phyloP scores from a whole-genome alignment of 1,140 invertebrate species.

The Tetramorium simillimum region DNA sequence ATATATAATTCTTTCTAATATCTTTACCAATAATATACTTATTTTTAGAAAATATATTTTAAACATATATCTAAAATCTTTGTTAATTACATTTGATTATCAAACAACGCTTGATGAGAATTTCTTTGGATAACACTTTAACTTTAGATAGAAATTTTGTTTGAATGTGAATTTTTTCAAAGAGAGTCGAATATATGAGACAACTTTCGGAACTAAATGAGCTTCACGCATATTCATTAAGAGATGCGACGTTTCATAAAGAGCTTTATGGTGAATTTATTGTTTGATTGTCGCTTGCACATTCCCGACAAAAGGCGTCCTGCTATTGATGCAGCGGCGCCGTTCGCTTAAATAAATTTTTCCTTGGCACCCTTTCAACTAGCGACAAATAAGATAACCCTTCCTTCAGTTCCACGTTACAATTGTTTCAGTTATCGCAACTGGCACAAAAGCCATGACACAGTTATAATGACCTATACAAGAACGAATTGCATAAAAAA shows the following conservation, averaged over 20 bases:
- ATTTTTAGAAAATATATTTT: not conserved
- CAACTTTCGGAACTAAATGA: not conserved
- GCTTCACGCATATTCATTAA: not conserved
- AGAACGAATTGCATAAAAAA: not conserved
- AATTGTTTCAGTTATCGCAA: constrained; percentile 28
- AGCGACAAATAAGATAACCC: constrained; percentile 53
- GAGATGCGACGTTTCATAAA: not conserved
- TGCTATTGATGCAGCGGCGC: constrained; percentile 14
- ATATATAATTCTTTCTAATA: no score
- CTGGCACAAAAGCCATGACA: constrained; percentile 29
- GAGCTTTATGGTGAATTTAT: constrained; percentile 32
- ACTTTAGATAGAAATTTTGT: no score
- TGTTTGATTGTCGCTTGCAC: not conserved
- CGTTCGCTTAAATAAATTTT: constrained; percentile 57
- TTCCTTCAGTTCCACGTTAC: constrained; percentile 27
- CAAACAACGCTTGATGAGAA: not conserved
- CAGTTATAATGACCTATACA: constrained; percentile 12
- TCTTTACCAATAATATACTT: no score
- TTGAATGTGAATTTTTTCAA: not conserved
- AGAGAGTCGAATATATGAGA: not conserved
- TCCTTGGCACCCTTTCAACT: constrained; percentile 65
- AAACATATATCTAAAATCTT: not conserved
- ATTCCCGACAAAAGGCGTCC: not conserved
- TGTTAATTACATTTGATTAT: not conserved
- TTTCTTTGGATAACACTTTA: not conserved